Percentiles rank a stretch among this genome's conserved stretches.
Conservation (phyloP, 2,113 vertebrate species). For the Aegithalos caudatus region DNA sequence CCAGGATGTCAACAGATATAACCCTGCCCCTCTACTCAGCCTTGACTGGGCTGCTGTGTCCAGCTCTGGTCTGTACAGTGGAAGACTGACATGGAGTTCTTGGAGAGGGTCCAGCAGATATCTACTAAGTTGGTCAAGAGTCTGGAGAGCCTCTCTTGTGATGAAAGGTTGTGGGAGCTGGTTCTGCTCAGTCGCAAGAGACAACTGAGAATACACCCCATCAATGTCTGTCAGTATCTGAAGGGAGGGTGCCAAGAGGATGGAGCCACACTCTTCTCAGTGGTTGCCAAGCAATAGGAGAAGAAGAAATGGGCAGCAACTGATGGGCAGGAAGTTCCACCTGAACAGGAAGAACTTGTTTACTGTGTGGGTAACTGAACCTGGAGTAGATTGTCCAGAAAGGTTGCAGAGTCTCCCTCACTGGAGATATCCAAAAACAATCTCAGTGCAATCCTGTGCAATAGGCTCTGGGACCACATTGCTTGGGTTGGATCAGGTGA, state of each 20-base stretch:
- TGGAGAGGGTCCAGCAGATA: fast-evolving
- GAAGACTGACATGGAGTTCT: not conserved
- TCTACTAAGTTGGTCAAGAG: not conserved
- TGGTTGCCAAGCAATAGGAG: too few species aligned
- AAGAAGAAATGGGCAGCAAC: not conserved
- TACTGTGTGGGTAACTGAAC: not conserved
- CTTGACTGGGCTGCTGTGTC: not conserved
- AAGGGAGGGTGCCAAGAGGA: not conserved
- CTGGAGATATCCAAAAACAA: not conserved
- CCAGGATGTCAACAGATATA: not conserved
- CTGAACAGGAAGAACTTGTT: not conserved
- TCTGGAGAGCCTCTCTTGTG: not conserved
- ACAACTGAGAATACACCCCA: not conserved
- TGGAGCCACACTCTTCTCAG: not conserved
- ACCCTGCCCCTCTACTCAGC: not conserved
- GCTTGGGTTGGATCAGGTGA: not conserved
- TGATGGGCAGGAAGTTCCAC: not conserved
- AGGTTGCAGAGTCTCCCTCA: not conserved
- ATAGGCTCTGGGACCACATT: fast-evolving
- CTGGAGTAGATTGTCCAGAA: not conserved
- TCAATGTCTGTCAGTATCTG: not conserved
- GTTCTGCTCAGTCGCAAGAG: not conserved
- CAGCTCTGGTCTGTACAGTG: not conserved
- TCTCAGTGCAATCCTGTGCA: not conserved
- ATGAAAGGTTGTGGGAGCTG: not conserved